Base-by-base conservation (phyloP, 2,113 vertebrate species). In the Myotis davidii region DNA sequence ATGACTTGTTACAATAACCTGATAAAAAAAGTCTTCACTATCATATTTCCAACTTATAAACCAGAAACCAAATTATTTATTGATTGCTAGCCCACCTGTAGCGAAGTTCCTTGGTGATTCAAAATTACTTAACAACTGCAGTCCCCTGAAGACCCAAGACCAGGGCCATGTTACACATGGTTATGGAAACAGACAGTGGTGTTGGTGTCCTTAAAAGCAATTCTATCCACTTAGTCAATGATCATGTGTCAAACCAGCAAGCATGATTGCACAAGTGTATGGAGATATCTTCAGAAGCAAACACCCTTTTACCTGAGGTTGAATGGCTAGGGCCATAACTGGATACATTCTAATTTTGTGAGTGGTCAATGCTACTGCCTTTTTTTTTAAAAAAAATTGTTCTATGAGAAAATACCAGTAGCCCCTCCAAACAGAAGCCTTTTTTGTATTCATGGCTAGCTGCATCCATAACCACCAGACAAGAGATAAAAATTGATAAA, bases 401-500 rank as follows among this genome's bases (percentile, higher is more conserved):
- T 67, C 85, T 32, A 27, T 76, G 45, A 89, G 61, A 96, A 94
- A 93, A 76, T 88, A 27, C 45, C 65, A 88, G 81, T 77, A 94
- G 81, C 12, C 45, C 34, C 81, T 94, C 79, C 76, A 77, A 93
- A 83, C 34, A 88, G 76, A 96, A 95, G 72, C 50, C 67, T 92
- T 94, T 96, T 96, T 70, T 94, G 73, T 96, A 97, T 97, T 97
- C 95, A 85, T 94, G 81, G 72, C 59, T 94, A 95, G 96, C 94
- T 97, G 92, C 54, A 95, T 97, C 69, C 81, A 92, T 97, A 97
- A 97, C 94, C 67, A 94, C 87, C 92, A 97, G 95, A 96, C 81
- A 94, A 95, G 92, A 97, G 85, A 97, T 97, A 96, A 97, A 97
- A 97, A 97, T 65, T 95, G 94, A 94, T 97, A 97, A 96, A 97